phyloP scores from a whole-genome alignment of 2,113 vertebrate genomes.

The Antennarius striatus region DNA sequence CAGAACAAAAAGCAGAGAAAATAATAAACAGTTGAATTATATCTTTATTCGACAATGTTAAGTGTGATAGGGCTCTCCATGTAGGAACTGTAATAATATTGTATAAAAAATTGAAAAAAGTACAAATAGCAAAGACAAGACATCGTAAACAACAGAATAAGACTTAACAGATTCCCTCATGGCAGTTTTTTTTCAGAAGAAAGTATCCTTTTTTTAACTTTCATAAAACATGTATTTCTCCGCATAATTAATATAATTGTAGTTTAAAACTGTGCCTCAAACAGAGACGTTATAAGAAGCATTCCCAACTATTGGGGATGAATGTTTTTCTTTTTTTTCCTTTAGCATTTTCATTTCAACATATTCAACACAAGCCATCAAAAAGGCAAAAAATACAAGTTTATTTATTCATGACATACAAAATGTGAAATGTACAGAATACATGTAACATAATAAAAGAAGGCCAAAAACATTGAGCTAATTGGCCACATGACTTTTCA shows the following conservation, averaged over 20 bases:
- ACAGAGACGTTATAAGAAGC: constrained; percentile 53
- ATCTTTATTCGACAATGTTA: constrained; percentile 79
- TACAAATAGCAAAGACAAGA: constrained; percentile 79
- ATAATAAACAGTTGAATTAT: constrained; percentile 46
- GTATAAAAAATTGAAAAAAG: constrained; percentile 82
- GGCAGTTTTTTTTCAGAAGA: constrained; percentile 65
- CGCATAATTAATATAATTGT: constrained; percentile 49
- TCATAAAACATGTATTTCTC: constrained; percentile 49
- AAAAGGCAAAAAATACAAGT: constrained; percentile 59
- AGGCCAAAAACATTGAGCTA: constrained; percentile 63
- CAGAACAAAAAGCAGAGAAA: not conserved
- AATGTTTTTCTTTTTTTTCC: constrained; percentile 51
- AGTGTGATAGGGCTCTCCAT: constrained; percentile 70
- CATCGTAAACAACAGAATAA: constrained; percentile 75
- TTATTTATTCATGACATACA: constrained; percentile 61
- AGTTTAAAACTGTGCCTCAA: constrained; percentile 62
- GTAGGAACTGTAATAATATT: constrained; percentile 77
- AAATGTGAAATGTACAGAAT: constrained; percentile 70
- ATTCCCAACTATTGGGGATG: constrained; percentile 57
- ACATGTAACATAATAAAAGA: constrained; percentile 64
- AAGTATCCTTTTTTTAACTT: constrained; percentile 35
- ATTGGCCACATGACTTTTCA: constrained; percentile 58
- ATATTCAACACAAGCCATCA: constrained; percentile 44
- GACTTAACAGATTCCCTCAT: constrained; percentile 53
- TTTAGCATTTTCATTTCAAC: constrained; percentile 35